Base-by-base conservation (phyloP, 2,113 vertebrate species). In the Nyctibius bracteatus region DNA sequence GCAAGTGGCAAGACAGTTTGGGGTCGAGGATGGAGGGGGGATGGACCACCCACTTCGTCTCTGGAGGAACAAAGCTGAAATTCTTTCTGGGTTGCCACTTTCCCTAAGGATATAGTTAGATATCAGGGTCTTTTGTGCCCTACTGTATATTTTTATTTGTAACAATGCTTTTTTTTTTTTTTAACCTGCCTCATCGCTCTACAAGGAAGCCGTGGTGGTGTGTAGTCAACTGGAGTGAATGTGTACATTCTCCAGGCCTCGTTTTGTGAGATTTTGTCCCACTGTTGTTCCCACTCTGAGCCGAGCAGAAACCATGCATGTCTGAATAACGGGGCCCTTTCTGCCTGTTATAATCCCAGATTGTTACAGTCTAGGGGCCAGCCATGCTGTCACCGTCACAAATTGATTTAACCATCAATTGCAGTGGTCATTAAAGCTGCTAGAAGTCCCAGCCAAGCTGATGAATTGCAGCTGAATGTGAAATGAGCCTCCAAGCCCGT, bases 321-420 rank as follows among this genome's bases (percentile, higher is more conserved):
- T 98, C 97, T 98, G 97, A 98, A 99, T 98, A 98, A 97, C 97
- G 68, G 97, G 91, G 97, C 94, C 97, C 96, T 98, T 98, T 98
- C 96, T 98, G 98, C 98, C 97, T 96, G 97, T 98, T 98, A 98
- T 99, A 99, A 98, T 98, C 98, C 98, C n/a, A 96, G 98, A 98
- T 98, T 99, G 98, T 98, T 99, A 98, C 98, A 99, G 98, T 99
- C 98, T 97, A 98, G 97, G 98, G 98, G 98, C 98, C 97, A 98
- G 98, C 98, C 98, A 98, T 97, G 98, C 98, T 98, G 98, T 99
- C 99, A 99, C 99, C 99, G 96, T 99, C 98, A 98, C 99, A 97
- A 99, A 99, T 99, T 99, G 98, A 99, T 99, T 99, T 99, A 99
- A 99, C 98, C 98, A 98, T 99, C 99, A 99, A 99, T 99, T 98